phyloP scores from a whole-genome alignment of 2,888 invertebrate genomes.

The Ornithoptera alexandrae region DNA sequence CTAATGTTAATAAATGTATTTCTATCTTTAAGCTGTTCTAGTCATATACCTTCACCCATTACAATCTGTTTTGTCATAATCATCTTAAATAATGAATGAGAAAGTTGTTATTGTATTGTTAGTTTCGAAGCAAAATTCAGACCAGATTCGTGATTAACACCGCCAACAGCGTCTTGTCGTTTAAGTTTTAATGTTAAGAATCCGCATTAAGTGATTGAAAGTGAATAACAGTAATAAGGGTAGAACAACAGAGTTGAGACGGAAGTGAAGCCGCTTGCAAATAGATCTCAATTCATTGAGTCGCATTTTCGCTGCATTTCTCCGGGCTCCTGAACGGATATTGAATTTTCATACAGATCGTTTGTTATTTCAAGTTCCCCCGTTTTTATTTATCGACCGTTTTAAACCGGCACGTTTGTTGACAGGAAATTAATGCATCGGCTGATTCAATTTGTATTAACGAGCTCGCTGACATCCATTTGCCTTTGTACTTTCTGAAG shows the following conservation, averaged over 20 bases:
- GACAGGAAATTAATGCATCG: slow-evolving; percentile 75
- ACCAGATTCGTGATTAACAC: too few relatives aligned
- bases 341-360: slow-evolving; percentile 75
- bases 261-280: slow-evolving; percentile 37
- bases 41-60: too few relatives aligned
- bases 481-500: slow-evolving; percentile 31
- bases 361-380: slow-evolving; percentile 56
- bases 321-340: slow-evolving; percentile 62
- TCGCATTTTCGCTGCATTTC: slow-evolving; percentile 57
- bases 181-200: background rate
- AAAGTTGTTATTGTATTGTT: too few relatives aligned
- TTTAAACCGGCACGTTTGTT: slow-evolving; percentile 57
- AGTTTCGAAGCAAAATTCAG: too few relatives aligned
- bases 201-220: slow-evolving; percentile 16
- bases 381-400: slow-evolving; percentile 65
- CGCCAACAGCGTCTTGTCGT: too few relatives aligned
- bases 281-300: slow-evolving; percentile 58
- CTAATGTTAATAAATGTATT: too few relatives aligned
- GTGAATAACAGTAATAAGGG: slow-evolving; percentile 23
- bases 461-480: slow-evolving; percentile 40
- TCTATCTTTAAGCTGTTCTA: too few relatives aligned
- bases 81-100: too few relatives aligned
- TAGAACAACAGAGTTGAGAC: slow-evolving; percentile 21
- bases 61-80: too few relatives aligned
- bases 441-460: slow-evolving; percentile 57